These are phyloP conservation scores for Diacarnus erythraeanus DNA, from an alignment of 37 sponge, comb jelly and placozoan species.

Conservation along the genomic window DNA sequence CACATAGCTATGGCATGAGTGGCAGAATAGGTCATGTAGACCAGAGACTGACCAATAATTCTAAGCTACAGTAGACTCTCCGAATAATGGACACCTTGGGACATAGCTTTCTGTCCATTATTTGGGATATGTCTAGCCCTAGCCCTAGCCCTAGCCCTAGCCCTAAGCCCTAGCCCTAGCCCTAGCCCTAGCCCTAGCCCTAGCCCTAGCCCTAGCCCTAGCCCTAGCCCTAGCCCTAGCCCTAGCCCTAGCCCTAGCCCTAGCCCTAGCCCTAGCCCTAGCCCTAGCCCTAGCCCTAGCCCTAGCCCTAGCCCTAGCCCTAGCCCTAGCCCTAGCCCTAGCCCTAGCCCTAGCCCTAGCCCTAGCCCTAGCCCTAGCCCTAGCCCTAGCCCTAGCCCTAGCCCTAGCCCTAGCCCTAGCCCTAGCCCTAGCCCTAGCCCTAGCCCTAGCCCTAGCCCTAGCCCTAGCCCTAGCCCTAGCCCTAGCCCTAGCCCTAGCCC, in stretches of 20 bases:
- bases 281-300: constrained; percentile 1
- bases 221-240: constrained; percentile 1
- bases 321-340: constrained; percentile 1
- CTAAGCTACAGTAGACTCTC: no score
- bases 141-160: constrained; percentile 1
- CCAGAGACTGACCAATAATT: no score
- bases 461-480: constrained; percentile 1
- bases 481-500: constrained; percentile 1
- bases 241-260: constrained; percentile 1
- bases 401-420: constrained; percentile 1
- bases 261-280: constrained; percentile 1
- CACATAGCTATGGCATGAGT: no score
- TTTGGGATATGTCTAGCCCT: no score
- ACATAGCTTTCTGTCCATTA: no score
- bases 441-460: constrained; percentile 1
- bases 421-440: constrained; percentile 1
- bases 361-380: constrained; percentile 1
- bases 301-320: constrained; percentile 1
- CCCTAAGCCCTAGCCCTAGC: constrained; percentile 1
- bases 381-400: constrained; percentile 1
- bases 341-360: constrained; percentile 1
- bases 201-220: constrained; percentile 1
- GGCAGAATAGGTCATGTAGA: no score
- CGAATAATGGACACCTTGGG: no score
- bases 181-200: constrained; percentile 1